These are phyloP conservation scores for Malurus splendens DNA, from an alignment of 2,797 vertebrate genomes.

Conservation along the genomic window DNA sequence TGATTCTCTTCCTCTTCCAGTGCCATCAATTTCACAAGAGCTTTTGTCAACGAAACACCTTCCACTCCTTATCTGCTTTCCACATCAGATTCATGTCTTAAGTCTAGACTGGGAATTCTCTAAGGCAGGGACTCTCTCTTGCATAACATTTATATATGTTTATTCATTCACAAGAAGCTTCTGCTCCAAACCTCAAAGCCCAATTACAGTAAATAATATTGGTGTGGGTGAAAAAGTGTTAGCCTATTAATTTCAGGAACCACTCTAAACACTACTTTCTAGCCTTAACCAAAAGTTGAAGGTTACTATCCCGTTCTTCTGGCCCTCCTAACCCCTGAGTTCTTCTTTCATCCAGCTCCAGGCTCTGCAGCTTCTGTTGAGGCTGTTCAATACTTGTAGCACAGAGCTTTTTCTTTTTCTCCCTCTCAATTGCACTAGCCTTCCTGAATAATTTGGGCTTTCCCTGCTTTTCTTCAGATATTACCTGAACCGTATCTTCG, in stretches of 20 bases:
- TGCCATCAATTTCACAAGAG: background rate
- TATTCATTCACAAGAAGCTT: background rate
- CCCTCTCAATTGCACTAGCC: background rate
- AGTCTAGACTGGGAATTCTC: conserved; percentile 7
- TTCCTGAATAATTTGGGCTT: background rate
- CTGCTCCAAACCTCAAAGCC: background rate
- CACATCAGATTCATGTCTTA: background rate
- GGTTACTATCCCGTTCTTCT: background rate
- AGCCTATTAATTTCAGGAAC: background rate
- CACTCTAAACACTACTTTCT: background rate
- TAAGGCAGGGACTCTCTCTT: background rate
- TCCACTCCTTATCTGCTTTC: background rate
- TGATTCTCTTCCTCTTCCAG: background rate
- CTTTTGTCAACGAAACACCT: background rate
- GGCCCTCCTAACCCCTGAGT: background rate
- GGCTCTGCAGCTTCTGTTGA: background rate
- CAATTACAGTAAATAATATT: background rate
- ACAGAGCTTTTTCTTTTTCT: background rate
- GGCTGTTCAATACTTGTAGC: background rate
- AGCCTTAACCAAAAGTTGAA: background rate
- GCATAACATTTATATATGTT: background rate
- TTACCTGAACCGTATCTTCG: background rate
- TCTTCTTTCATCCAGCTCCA: background rate
- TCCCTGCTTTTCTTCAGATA: background rate
- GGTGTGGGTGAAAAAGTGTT: background rate